A percentile compares a stretch with the other conserved stretches of the same genome.
Evolutionary conservation across 1,140 invertebrate genomes (phyloP).

Genomic region (Chelonus insularis): DNA sequence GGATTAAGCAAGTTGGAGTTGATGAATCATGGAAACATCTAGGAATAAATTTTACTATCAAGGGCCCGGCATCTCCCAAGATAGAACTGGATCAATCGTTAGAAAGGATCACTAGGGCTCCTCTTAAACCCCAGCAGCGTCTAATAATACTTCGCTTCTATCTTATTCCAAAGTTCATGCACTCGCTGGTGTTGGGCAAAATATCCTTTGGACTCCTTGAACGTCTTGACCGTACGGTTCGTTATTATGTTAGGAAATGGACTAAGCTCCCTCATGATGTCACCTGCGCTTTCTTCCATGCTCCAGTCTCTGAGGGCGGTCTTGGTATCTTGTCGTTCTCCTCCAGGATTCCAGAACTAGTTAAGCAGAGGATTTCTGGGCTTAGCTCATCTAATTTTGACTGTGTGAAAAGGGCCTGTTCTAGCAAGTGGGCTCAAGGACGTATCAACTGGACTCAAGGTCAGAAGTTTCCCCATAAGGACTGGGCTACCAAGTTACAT

Average conservation of each 20-base stretch:
- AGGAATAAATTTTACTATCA: slow-evolving; percentile 35
- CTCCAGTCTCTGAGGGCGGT: not conserved
- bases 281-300: not conserved
- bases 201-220: too few relatives aligned
- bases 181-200: too few relatives aligned
- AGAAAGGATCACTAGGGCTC: slow-evolving; percentile 36
- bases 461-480: too few relatives aligned
- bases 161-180: slow-evolving; percentile 34
- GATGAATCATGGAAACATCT: slow-evolving; percentile 44
- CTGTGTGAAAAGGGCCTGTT: not conserved
- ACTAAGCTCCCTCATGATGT: not conserved
- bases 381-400: not conserved
- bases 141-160: slow-evolving; percentile 34
- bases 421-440: not conserved
- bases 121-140: slow-evolving; percentile 46
- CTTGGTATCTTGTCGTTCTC: not conserved
- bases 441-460: too few relatives aligned
- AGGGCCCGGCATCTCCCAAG: slow-evolving; percentile 31
- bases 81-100: slow-evolving; percentile 17
- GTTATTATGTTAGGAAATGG: too few relatives aligned
- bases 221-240: too few relatives aligned
- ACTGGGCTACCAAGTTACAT: too few relatives aligned
- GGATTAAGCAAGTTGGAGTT: slow-evolving; percentile 17
- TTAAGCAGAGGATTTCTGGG: not conserved
- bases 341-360: not conserved